Base-by-base conservation (phyloP, 2,113 vertebrate genomes). In the Daphoenositta chrysoptera region DNA sequence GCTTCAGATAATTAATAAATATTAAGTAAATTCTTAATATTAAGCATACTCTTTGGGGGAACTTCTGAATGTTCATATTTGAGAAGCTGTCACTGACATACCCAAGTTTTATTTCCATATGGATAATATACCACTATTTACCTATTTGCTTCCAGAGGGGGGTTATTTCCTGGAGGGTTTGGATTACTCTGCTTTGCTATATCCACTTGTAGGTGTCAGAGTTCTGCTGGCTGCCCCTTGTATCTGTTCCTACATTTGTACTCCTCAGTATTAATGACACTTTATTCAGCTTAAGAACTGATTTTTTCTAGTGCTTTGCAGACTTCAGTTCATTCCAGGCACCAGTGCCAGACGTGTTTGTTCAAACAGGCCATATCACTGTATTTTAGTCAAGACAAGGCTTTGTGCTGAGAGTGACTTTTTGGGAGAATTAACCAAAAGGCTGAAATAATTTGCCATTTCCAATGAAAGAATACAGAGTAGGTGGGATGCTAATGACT, bases 401-500 rank as follows among this genome's bases (percentile, higher is more conserved):
- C 84, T 88, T 83, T 83, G 54, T 77, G 50, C 47, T 22, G 48
- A 72, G 40, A 11, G 65, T 83, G 81, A 82, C 57, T 93, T 85
- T 66, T 58, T 3, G 64, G 69, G 48, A 82, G 90, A 80, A 78
- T 72, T 65, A 76, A 56, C 17, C 44, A 85, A 58, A 31, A 70
- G 58, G 71, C 5, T 88, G 42, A 81, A 92, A 69, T 57, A 40
- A 93, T 85, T 40, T 85, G 54, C 58, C 45, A 72, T 90, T 96
- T 91, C 85, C 87, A 94, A 77, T 60, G 56, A 53, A 71, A 56
- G 45, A 95, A 83, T 10, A 39, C 10, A 54, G 73, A 85, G 82
- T 33, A 93, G 73, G 81, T 45, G 87, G 83, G 70, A 89, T 65
- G 61, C 31, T 48, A 68, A 69, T 94, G 84, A 97, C 91, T 87